Conservation (phyloP, 2,888 invertebrate species). For the Caradrina kadenii region DNA sequence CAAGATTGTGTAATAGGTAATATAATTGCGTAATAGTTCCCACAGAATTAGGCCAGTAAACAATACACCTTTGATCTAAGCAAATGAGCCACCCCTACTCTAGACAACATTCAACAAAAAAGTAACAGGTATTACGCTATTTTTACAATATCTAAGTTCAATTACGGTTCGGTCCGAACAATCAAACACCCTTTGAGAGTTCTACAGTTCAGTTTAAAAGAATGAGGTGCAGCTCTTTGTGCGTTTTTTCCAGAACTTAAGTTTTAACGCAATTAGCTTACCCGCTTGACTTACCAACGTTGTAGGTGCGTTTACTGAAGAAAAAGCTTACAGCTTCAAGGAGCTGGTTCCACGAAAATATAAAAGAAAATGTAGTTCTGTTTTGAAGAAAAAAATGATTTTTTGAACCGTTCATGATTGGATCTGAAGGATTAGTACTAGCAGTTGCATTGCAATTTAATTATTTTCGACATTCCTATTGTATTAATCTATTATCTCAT, state of each 20-base stretch:
- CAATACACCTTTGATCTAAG: no score
- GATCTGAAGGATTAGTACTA: no score
- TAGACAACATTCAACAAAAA: no score
- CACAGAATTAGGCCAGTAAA: no score
- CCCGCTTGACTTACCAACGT: conserved; percentile 26
- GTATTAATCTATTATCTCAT: no score
- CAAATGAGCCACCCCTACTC: no score
- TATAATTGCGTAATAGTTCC: no score
- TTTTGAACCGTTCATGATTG: no score
- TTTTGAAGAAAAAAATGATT: not conserved
- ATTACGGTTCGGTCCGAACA: not conserved
- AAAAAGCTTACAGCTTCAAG: conserved; percentile 15
- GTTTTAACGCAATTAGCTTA: conserved; percentile 50
- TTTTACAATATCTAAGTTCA: conserved; percentile 13
- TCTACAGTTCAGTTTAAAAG: conserved; percentile 10
- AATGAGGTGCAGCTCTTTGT: conserved; percentile 12
- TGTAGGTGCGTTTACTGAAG: not conserved
- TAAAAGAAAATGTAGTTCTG: not conserved
- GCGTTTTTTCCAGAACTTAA: conserved; percentile 8
- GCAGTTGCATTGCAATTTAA: no score
- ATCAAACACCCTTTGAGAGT: conserved; percentile 27
- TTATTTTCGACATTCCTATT: no score
- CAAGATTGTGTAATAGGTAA: no score
- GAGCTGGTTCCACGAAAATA: not conserved
- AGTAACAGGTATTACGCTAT: no score